phyloP scores from a whole-genome alignment of 1,140 invertebrate genomes.

The Scylla paramamosain region DNA sequence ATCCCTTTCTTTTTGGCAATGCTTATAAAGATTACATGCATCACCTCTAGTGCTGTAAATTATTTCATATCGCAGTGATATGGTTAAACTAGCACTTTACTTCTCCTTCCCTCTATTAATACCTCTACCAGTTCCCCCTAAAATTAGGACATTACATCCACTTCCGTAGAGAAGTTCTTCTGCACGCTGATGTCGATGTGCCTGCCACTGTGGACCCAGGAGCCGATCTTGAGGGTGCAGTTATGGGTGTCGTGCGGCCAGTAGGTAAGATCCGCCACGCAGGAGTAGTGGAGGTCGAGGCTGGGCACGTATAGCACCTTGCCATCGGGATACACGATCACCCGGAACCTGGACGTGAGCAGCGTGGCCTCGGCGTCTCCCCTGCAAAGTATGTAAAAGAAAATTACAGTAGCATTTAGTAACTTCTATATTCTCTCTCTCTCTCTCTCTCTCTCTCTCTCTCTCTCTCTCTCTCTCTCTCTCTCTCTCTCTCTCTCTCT shows the following conservation, averaged over 20 bases:
- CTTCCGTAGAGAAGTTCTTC: background rate
- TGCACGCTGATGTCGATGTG: slow-evolving; percentile 19
- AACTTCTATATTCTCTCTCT: too few species aligned
- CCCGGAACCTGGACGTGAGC: background rate
- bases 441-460: too few species aligned
- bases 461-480: too few species aligned
- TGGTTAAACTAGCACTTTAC: too few species aligned
- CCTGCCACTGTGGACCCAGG: slow-evolving; percentile 43
- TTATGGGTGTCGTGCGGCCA: slow-evolving; percentile 63
- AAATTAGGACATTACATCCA: too few species aligned
- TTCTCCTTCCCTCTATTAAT: too few species aligned
- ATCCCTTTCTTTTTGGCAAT: too few species aligned
- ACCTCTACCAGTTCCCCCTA: too few species aligned
- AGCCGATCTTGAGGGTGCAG: slow-evolving; percentile 48
- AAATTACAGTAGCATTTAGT: background rate
- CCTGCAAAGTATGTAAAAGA: background rate
- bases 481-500: too few species aligned
- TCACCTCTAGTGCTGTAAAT: too few species aligned
- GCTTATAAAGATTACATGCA: too few species aligned
- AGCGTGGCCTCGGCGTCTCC: background rate
- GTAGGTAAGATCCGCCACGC: slow-evolving; percentile 48
- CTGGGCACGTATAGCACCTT: slow-evolving; percentile 6
- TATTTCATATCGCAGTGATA: too few species aligned
- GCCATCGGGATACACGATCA: background rate
- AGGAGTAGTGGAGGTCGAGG: background rate